These are phyloP conservation scores for Microtus montanus DNA, from an alignment of 2,113 vertebrate species.

Conservation along the genomic window DNA sequence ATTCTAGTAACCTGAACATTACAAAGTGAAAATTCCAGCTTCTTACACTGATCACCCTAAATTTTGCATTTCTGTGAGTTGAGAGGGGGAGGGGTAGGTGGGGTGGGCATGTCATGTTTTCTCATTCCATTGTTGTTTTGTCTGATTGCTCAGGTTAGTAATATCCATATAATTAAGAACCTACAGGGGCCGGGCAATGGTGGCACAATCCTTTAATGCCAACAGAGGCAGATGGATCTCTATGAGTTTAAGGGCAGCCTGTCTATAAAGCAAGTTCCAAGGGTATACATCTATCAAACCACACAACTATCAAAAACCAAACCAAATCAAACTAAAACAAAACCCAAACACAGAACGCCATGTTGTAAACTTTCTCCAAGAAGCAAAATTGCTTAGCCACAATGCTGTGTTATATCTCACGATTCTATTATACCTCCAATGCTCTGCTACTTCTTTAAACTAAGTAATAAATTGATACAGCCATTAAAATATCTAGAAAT, in stretches of 20 bases:
- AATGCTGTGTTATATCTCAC: not conserved
- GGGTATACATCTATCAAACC: not conserved
- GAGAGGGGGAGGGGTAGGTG: not conserved
- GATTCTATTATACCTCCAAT: no score
- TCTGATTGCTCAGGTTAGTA: not conserved
- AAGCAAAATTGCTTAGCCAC: not conserved
- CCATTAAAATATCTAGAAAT: not conserved
- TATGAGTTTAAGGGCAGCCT: not conserved
- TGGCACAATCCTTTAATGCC: not conserved
- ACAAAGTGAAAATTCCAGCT: not conserved
- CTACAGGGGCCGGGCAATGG: not conserved
- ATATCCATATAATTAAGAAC: not conserved
- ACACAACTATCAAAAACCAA: not conserved
- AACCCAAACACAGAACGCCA: not conserved
- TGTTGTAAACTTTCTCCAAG: not conserved
- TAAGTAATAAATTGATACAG: not conserved
- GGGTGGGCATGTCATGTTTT: not conserved
- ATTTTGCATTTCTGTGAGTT: not conserved
- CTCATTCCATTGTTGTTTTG: not conserved
- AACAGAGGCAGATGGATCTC: not conserved
- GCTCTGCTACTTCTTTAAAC: not conserved
- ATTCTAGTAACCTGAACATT: not conserved
- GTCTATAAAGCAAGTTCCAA: not conserved
- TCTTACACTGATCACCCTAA: not conserved
- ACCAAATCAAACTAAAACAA: no score